Conservation (phyloP, 2,797 vertebrate genomes). For the Cossypha heuglini region DNA sequence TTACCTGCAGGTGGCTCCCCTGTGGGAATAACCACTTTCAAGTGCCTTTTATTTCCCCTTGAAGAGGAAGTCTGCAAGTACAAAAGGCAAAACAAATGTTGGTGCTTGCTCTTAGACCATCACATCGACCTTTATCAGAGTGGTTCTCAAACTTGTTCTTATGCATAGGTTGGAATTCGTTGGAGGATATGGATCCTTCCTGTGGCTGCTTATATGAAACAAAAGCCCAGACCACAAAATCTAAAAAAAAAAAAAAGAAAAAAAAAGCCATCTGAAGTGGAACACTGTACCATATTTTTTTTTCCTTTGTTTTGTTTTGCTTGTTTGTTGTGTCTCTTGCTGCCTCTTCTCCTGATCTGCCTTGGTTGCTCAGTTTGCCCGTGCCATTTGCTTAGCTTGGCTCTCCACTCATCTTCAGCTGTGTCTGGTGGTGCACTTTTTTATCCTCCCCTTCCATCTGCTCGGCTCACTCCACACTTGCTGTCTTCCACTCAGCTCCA, state of each 20-base stretch:
- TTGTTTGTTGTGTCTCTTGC: slow-evolving; percentile 15
- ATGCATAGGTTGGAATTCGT: slow-evolving; percentile 12
- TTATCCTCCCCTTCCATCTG: slow-evolving; percentile 2
- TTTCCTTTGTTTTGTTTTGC: background rate
- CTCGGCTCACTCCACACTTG: background rate
- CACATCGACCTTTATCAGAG: slow-evolving; percentile 53
- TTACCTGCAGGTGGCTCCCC: slow-evolving; percentile 45
- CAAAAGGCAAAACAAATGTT: slow-evolving; percentile 17
- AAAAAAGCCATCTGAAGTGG: background rate
- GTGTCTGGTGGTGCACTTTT: background rate
- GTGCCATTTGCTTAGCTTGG: slow-evolving; percentile 6
- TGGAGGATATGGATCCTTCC: slow-evolving; percentile 21
- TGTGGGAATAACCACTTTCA: background rate
- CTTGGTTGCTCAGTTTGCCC: slow-evolving; percentile 9
- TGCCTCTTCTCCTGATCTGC: background rate
- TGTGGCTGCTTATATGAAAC: slow-evolving; percentile 3
- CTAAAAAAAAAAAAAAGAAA: background rate
- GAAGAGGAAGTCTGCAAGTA: slow-evolving; percentile 51
- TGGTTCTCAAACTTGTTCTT: slow-evolving; percentile 63
- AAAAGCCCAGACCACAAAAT: background rate
- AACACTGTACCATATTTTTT: background rate
- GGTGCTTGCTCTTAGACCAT: slow-evolving; percentile 25
- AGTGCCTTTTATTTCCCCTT: background rate
- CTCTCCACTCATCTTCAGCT: background rate
- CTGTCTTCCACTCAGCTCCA: background rate